Evolutionary conservation across 2,113 vertebrate genomes (phyloP), one percentile per base, ranked within the genome.

Genomic region (Rhinoptilus africanus): DNA sequence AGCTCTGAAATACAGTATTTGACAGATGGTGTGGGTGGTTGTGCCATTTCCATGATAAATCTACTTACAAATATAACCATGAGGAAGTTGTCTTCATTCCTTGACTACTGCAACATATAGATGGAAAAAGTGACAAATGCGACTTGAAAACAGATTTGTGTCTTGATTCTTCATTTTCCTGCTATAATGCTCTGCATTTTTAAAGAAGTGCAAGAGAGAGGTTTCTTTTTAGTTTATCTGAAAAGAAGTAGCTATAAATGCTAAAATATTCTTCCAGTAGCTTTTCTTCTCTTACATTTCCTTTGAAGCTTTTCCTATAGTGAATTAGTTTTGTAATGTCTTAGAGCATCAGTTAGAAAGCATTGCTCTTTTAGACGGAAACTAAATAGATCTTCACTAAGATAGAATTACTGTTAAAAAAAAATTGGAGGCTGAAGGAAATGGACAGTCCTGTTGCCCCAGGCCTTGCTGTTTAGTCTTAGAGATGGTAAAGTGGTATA

Each of bases 11-110:
- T 90, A 41, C 39, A 85, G 35, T 76, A 82, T 93, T 95, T 95
- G 88, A 94, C 85, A 97, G 96, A 96, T 90, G 67, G 86, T 67
- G 64, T 97, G 76, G 93, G 79, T 92, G 78, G 89, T 56, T 86
- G 76, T 97, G 85, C 37, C 68, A 63, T 96, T 97, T 97, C 88
- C 92, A 84, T 92, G 89, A 80, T 91, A 84, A 94, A 97, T 96
- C 96, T 87, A 66, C 89, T 90, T 97, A 95, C 41, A 69, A 93
- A 64, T 79, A 93, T 72, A 96, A 78, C 66, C 63, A 68, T n/a
- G 89, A 94, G 91, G 72, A 95, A 92, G 62, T 66, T 43, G 34
- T 57, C 85, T 93, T 96, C 63, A 43, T 92, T 81, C 96, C 53
- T 95, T 92, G 48, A 94, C 56, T 93, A 30, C 23, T 22, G 43